Percentiles rank a stretch among this genome's conserved stretches.
Evolutionary conservation across 2,113 vertebrate species (phyloP).

Genomic region (Perca fluviatilis): DNA sequence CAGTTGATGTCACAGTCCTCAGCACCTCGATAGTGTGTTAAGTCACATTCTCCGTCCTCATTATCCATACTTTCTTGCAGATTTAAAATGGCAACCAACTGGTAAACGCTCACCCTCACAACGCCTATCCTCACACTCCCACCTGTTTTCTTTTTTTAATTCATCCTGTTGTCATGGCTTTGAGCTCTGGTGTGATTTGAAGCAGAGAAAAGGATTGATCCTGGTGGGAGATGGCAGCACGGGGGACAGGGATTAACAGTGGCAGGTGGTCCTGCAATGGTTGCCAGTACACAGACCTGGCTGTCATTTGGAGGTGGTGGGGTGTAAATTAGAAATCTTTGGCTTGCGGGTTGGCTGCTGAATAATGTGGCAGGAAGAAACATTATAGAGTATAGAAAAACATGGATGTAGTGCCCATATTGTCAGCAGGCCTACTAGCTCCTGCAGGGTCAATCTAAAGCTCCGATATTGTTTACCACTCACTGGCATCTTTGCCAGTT

Average conservation of each 20-base stretch:
- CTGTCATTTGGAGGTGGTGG: constrained; percentile 27
- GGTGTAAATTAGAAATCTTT: constrained; percentile 29
- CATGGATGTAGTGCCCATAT: neutral
- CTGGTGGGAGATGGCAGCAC: constrained; percentile 37
- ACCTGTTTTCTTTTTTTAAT: neutral
- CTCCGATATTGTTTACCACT: neutral
- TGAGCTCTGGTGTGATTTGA: constrained; percentile 31
- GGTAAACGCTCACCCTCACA: neutral
- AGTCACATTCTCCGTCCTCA: neutral
- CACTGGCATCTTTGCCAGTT: neutral
- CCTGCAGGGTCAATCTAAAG: neutral
- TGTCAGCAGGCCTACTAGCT: neutral
- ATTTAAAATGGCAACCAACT: neutral
- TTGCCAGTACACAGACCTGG: constrained; percentile 14
- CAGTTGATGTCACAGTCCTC: neutral
- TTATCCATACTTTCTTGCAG: neutral
- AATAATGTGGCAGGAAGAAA: neutral
- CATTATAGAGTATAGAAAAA: neutral
- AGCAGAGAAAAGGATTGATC: constrained; percentile 24
- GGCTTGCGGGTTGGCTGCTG: neutral
- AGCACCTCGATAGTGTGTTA: neutral
- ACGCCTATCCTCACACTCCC: neutral
- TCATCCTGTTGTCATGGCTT: constrained; percentile 1
- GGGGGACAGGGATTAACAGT: constrained; percentile 40
- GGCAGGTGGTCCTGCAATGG: constrained; percentile 40